Percentiles rank a stretch among this genome's conserved stretches.
These are phyloP conservation scores for Ephialtes manifestator DNA, from an alignment of 2,888 invertebrate genomes.

Conservation along the genomic window DNA sequence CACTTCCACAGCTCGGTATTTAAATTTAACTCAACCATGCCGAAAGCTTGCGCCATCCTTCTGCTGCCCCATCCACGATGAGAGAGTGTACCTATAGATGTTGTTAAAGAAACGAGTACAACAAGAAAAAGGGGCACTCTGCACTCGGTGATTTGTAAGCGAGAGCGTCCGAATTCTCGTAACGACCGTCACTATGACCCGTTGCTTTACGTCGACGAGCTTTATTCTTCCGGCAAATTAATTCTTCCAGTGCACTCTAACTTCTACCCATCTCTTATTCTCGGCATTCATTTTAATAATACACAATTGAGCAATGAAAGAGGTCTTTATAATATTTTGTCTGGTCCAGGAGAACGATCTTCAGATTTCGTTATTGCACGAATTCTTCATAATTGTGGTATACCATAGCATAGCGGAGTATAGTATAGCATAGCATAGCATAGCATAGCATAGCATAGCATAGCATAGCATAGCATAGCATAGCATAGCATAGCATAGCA, in stretches of 20 bases:
- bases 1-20: constrained; percentile 66
- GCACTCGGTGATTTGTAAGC: constrained; percentile 59
- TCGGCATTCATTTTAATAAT: not conserved
- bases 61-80: constrained; percentile 46
- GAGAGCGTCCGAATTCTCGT: constrained; percentile 41
- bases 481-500: too few species aligned
- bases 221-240: constrained; percentile 5
- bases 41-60: constrained; percentile 72
- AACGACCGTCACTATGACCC: constrained; percentile 20
- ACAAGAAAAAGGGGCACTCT: constrained; percentile 49
- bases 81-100: constrained; percentile 53
- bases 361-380: not conserved
- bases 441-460: too few species aligned
- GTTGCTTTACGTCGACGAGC: constrained; percentile 22
- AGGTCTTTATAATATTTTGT: not conserved
- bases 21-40: constrained; percentile 77
- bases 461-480: too few species aligned
- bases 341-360: not conserved
- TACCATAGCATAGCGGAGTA: not conserved
- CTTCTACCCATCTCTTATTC: not conserved
- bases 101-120: constrained; percentile 30
- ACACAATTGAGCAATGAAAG: constrained; percentile 2
- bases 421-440: too few species aligned
- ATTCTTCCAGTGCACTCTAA: not conserved
- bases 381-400: not conserved